Evolutionary conservation across 2,797 vertebrate species (phyloP).

Genomic region (Tangara arthus): DNA sequence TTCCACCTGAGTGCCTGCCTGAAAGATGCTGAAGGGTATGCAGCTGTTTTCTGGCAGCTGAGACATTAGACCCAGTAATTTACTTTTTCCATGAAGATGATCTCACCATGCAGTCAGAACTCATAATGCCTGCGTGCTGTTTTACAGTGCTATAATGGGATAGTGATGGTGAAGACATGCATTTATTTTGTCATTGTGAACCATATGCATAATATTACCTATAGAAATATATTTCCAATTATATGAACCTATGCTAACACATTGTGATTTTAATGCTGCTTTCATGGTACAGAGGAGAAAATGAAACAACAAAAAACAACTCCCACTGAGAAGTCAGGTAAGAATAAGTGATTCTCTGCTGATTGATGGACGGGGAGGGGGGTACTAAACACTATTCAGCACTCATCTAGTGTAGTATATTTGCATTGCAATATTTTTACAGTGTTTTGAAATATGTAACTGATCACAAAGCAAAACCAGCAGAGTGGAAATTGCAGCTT

Average conservation of each 20-base stretch:
- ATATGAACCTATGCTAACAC: neutral
- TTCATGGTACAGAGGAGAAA: constrained; percentile 64
- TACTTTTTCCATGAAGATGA: neutral
- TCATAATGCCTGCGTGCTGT: neutral
- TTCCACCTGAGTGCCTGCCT: neutral
- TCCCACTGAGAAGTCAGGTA: constrained; percentile 66
- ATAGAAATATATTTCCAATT: neutral
- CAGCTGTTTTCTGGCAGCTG: neutral
- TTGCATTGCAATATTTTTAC: neutral
- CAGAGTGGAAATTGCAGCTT: neutral
- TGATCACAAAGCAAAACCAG: neutral
- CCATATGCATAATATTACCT: neutral
- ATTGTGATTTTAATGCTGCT: neutral
- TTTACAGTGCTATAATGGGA: neutral
- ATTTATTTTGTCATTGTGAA: neutral
- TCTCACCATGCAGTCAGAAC: neutral
- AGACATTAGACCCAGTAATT: neutral
- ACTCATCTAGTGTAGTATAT: neutral
- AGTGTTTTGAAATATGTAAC: neutral
- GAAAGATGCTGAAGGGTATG: neutral
- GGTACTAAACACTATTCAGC: neutral
- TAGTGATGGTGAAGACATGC: neutral
- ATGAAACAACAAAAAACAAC: constrained; percentile 57
- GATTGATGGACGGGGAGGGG: neutral
- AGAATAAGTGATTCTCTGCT: neutral